These are phyloP conservation scores for Amphimallon solstitiale DNA, from an alignment of 2,888 invertebrate genomes.

Conservation along the genomic window DNA sequence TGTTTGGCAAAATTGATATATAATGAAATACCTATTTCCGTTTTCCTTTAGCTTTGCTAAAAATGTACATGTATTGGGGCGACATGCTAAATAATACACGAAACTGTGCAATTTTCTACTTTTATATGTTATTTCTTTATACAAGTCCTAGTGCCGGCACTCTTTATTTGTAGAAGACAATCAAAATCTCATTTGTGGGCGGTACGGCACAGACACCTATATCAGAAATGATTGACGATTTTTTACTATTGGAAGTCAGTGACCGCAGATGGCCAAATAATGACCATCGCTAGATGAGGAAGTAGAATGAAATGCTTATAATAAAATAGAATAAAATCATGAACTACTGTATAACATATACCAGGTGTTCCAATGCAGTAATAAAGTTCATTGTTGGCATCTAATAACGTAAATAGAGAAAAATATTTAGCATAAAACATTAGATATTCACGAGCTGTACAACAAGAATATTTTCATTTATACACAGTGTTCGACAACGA, in stretches of 20 bases:
- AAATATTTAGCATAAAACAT: too few relatives aligned
- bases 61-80: constrained; percentile 26
- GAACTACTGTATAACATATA: too few relatives aligned
- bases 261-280: constrained; percentile 50
- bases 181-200: constrained; percentile 48
- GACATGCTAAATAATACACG: constrained; percentile 25
- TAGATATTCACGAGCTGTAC: too few relatives aligned
- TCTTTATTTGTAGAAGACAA: constrained; percentile 44
- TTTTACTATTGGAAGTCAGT: constrained; percentile 45
- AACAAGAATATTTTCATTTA: too few relatives aligned
- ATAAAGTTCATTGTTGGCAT: too few relatives aligned
- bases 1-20: constrained; percentile 34
- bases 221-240: constrained; percentile 46
- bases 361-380: too few relatives aligned
- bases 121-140: constrained; percentile 31
- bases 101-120: constrained; percentile 30
- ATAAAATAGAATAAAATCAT: too few relatives aligned
- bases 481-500: too few relatives aligned
- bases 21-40: constrained; percentile 38
- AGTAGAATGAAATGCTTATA: too few relatives aligned
- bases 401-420: too few relatives aligned
- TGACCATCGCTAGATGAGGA: too few relatives aligned
- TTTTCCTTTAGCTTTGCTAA: constrained; percentile 5
- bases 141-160: constrained; percentile 15
- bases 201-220: constrained; percentile 47